These are phyloP conservation scores for Griposia aprilina DNA, from an alignment of 2,888 invertebrate species.

Conservation along the genomic window DNA sequence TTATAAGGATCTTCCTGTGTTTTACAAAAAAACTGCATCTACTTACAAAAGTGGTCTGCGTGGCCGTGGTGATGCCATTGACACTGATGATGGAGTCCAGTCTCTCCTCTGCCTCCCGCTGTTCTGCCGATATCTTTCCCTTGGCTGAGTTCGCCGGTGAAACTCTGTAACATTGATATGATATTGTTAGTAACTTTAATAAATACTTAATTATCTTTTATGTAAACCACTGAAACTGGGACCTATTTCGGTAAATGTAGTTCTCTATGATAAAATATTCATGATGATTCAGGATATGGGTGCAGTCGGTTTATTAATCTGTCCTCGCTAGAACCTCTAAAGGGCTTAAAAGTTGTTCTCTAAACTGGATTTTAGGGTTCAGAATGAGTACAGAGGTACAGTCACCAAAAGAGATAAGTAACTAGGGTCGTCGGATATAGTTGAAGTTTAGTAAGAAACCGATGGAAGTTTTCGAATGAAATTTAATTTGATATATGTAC, in stretches of 20 bases:
- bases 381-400: not conserved
- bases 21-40: conserved; percentile 1
- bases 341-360: not conserved
- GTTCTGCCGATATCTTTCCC: conserved; percentile 86
- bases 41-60: conserved; percentile 95
- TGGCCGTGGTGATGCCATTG: conserved; percentile 92
- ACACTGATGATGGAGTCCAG: conserved; percentile 87
- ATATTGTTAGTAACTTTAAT: not conserved
- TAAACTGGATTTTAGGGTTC: not conserved
- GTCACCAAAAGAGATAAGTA: too few relatives aligned
- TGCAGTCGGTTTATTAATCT: not conserved
- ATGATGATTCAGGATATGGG: not conserved
- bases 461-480: too few relatives aligned
- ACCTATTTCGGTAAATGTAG: too few relatives aligned
- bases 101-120: conserved; percentile 83
- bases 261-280: not conserved
- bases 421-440: too few relatives aligned
- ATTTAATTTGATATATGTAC: too few relatives aligned
- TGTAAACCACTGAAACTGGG: not conserved
- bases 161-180: conserved; percentile 88
- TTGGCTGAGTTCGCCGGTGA: conserved; percentile 93
- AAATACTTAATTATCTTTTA: too few relatives aligned
- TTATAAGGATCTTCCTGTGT: not conserved
- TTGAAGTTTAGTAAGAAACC: too few relatives aligned
- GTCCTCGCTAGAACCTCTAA: not conserved